These are phyloP conservation scores for Karalla daura DNA, from an alignment of 2,797 vertebrate species.

Conservation along the genomic window DNA sequence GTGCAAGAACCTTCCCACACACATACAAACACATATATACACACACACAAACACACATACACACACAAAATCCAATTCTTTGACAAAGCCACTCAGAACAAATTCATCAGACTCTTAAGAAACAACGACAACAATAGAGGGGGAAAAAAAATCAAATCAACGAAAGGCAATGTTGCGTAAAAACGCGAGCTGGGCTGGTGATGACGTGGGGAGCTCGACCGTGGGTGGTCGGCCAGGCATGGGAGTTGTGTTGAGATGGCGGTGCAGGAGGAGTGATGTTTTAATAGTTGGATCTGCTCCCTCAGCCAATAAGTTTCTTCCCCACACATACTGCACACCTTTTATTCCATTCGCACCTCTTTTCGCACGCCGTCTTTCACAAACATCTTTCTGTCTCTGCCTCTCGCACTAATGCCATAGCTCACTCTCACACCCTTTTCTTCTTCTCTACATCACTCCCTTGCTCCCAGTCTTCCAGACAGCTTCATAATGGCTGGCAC, in stretches of 20 bases:
- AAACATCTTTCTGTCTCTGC: slow-evolving; percentile 40
- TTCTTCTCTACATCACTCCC: slow-evolving; percentile 61
- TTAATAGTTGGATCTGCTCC: slow-evolving; percentile 69
- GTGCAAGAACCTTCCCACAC: not conserved
- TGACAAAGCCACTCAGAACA: slow-evolving; percentile 57
- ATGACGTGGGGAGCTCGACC: slow-evolving; percentile 44
- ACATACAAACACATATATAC: slow-evolving; percentile 1
- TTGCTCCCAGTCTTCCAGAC: slow-evolving; percentile 69
- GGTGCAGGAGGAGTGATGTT: slow-evolving; percentile 57
- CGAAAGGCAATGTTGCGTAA: slow-evolving; percentile 68
- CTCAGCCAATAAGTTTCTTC: slow-evolving; percentile 33
- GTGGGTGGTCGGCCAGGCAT: slow-evolving; percentile 50
- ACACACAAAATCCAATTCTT: slow-evolving; percentile 18
- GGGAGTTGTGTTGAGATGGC: slow-evolving; percentile 45
- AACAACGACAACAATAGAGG: slow-evolving; percentile 52
- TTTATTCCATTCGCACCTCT: slow-evolving; percentile 22
- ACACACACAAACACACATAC: slow-evolving; percentile 2
- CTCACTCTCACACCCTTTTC: slow-evolving; percentile 35
- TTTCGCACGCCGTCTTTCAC: slow-evolving; percentile 44
- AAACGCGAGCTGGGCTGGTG: slow-evolving; percentile 46
- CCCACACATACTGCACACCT: slow-evolving; percentile 12
- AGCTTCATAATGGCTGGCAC: slow-evolving; percentile 84
- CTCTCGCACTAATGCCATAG: slow-evolving; percentile 44
- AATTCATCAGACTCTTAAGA: slow-evolving; percentile 62
- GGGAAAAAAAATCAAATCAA: slow-evolving; percentile 69